These are phyloP conservation scores for Parus major DNA, from an alignment of 2,113 vertebrate genomes.

Conservation along the genomic window DNA sequence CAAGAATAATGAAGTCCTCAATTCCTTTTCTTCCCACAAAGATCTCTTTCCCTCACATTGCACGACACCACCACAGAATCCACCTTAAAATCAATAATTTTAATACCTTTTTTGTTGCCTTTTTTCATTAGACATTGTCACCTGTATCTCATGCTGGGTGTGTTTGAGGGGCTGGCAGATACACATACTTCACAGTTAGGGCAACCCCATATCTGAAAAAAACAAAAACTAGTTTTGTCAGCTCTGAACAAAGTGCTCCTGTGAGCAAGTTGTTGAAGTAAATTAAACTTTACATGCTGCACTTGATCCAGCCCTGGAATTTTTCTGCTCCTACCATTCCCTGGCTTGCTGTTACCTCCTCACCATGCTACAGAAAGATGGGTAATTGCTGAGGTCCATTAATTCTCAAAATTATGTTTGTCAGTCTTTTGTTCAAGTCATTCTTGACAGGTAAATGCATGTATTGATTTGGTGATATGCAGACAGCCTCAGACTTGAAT, in stretches of 20 bases:
- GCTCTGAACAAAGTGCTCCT: not conserved
- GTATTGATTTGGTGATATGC: not conserved
- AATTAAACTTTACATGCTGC: not conserved
- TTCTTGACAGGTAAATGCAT: not conserved
- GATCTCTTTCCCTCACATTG: not conserved
- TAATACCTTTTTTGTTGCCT: not conserved
- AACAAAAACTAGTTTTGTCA: not conserved
- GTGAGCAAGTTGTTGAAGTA: not conserved
- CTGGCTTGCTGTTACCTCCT: not conserved
- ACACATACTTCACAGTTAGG: not conserved
- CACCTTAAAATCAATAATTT: not conserved
- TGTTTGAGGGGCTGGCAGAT: not conserved
- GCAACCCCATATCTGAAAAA: not conserved
- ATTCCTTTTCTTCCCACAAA: not conserved
- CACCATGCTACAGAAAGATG: not conserved
- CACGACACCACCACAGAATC: not conserved
- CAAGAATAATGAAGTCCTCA: not conserved
- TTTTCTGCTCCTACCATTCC: not conserved
- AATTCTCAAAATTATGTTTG: not conserved
- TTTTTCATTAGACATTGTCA: not conserved
- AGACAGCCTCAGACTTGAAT: not conserved
- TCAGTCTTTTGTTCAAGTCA: not conserved
- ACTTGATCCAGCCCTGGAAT: not conserved
- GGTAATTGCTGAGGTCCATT: not conserved
- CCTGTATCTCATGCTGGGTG: accelerated